These are phyloP conservation scores for Orussus abietinus DNA, from an alignment of 1,140 invertebrate species.

Conservation along the genomic window DNA sequence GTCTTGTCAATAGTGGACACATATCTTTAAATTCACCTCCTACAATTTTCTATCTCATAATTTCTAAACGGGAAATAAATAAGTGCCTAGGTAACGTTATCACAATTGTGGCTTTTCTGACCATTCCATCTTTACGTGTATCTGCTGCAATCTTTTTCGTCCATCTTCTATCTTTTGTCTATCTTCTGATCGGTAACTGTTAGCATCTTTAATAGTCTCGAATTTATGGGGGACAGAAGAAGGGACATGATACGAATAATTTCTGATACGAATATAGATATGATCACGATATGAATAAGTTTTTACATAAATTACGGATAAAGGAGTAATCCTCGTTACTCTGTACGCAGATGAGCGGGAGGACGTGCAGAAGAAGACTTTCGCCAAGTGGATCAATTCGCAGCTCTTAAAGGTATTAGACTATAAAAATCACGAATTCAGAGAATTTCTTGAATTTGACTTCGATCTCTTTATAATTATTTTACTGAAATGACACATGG, in stretches of 20 bases:
- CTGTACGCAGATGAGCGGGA: slow-evolving; percentile 75
- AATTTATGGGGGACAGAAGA: background rate
- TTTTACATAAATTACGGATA: slow-evolving; percentile 2
- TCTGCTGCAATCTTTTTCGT: no score
- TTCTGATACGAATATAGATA: background rate
- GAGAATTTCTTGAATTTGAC: no score
- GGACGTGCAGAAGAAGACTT: slow-evolving; percentile 93
- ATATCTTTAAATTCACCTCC: no score
- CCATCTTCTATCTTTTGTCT: slow-evolving; percentile 1
- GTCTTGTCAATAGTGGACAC: no score
- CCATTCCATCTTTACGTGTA: no score
- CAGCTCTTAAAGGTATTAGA: slow-evolving; percentile 82
- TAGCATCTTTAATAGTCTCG: background rate
- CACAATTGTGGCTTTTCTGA: no score
- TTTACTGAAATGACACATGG: slow-evolving; percentile 3
- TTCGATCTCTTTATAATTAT: no score
- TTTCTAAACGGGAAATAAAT: no score
- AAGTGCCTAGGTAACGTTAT: no score
- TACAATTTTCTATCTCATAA: no score
- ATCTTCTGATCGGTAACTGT: background rate
- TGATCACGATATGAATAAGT: slow-evolving; percentile 2
- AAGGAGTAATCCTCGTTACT: slow-evolving; percentile 8
- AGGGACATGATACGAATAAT: background rate
- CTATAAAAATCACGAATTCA: no score
- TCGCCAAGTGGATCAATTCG: slow-evolving; percentile 94